Evolutionary conservation across 1,140 invertebrate species (phyloP).

Genomic region (Zaprionus camerounensis): DNA sequence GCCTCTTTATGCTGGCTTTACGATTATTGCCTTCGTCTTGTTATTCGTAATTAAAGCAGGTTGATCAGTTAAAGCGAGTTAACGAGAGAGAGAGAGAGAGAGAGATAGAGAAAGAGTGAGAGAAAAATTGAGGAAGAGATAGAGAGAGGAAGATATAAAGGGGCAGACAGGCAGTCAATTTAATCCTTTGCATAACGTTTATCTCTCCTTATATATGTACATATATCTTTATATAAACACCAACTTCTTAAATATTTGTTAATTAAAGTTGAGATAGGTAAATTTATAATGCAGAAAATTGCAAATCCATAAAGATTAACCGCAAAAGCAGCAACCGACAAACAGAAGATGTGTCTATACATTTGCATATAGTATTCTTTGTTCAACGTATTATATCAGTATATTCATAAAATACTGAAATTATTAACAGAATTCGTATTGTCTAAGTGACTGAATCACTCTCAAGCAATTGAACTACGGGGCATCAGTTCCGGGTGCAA

Average conservation of each 20-base stretch:
- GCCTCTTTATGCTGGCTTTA: conserved; percentile 45
- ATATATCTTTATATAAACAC: too few relatives aligned
- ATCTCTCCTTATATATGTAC: neutral
- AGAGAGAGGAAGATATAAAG: neutral
- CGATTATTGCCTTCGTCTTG: conserved; percentile 61
- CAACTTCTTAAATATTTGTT: neutral
- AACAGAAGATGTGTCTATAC: neutral
- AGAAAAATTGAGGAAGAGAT: neutral
- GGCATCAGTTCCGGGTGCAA: neutral
- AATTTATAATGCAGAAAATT: neutral
- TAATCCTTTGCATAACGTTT: neutral
- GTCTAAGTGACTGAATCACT: neutral
- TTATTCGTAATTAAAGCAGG: conserved; percentile 51
- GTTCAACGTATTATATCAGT: neutral
- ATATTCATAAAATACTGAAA: neutral
- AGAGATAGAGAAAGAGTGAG: neutral
- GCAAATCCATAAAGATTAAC: neutral
- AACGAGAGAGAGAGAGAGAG: neutral
- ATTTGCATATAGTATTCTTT: neutral
- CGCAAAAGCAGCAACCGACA: neutral
- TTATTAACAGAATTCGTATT: neutral
- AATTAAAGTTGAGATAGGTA: neutral
- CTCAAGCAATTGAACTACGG: neutral
- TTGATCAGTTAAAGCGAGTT: conserved; percentile 24
- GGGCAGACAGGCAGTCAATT: neutral